phyloP scores from a whole-genome alignment of 2,888 invertebrate species.

The Brenthis ino region DNA sequence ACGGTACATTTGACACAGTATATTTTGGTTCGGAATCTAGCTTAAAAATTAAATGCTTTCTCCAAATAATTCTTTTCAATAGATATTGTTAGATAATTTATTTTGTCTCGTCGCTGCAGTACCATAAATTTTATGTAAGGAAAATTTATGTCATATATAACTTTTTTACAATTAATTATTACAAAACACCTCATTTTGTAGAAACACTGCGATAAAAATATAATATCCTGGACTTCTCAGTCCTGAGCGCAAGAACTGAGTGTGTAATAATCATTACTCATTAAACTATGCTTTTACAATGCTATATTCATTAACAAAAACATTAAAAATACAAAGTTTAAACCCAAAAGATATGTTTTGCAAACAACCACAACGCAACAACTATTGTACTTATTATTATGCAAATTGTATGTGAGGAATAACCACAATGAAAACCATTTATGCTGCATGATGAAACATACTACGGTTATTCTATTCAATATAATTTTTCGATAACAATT shows the following conservation, averaged over 20 bases:
- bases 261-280: no score
- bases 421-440: constrained; percentile 11
- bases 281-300: background rate
- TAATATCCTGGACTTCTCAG: no score
- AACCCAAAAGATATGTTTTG: constrained; percentile 10
- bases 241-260: no score
- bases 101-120: background rate
- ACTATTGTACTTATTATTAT: constrained; percentile 13
- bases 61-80: constrained; percentile 19
- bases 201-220: no score
- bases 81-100: constrained; percentile 8
- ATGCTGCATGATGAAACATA: constrained; percentile 15
- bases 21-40: constrained; percentile 44
- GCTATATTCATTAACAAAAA: constrained; percentile 1
- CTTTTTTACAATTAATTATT: background rate
- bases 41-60: constrained; percentile 32
- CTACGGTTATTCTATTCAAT: constrained; percentile 2
- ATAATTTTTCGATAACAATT: background rate
- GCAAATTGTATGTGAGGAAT: constrained; percentile 13
- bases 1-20: constrained; percentile 45
- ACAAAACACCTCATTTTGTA: no score
- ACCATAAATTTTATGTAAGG: background rate
- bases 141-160: background rate
- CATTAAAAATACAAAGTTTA: background rate
- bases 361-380: constrained; percentile 9